Evolutionary conservation across 2,113 vertebrate species (phyloP).

Genomic region (Neogobius melanostomus): DNA sequence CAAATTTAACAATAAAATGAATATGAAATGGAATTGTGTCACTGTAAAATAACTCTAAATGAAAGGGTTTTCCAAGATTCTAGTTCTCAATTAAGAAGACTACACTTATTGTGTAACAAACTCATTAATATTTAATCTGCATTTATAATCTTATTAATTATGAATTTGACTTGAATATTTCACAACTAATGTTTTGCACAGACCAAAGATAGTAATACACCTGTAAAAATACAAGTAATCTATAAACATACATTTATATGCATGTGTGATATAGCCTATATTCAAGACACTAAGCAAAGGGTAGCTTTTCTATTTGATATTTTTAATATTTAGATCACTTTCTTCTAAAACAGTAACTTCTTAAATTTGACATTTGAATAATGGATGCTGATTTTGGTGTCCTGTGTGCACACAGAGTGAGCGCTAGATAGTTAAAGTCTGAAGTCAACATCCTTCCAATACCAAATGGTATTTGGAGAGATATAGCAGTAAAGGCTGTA

Average conservation of each 20-base stretch:
- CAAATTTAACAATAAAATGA: slow-evolving; percentile 28
- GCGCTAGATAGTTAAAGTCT: slow-evolving; percentile 35
- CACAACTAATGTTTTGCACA: too few relatives aligned
- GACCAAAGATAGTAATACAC: too few relatives aligned
- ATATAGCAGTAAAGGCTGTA: slow-evolving; percentile 28
- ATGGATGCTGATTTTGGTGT: neutral
- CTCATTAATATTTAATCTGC: too few relatives aligned
- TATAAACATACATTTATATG: slow-evolving; percentile 55
- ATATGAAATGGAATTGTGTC: slow-evolving; percentile 43
- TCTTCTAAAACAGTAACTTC: slow-evolving; percentile 20
- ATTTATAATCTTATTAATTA: too few relatives aligned
- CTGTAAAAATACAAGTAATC: too few relatives aligned
- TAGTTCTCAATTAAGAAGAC: slow-evolving; percentile 38
- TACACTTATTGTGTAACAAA: slow-evolving; percentile 38
- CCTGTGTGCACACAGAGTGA: slow-evolving; percentile 28
- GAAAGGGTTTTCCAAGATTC: slow-evolving; percentile 49
- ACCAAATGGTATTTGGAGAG: slow-evolving; percentile 22
- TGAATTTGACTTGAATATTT: too few relatives aligned
- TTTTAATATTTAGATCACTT: slow-evolving; percentile 2
- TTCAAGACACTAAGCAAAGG: slow-evolving; percentile 28
- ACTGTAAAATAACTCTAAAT: slow-evolving; percentile 53
- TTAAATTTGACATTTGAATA: slow-evolving; percentile 41
- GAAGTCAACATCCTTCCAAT: slow-evolving; percentile 52
- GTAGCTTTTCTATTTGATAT: slow-evolving; percentile 13
- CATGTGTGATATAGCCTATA: slow-evolving; percentile 43